Base-by-base conservation (phyloP, 92 coral and sea anemone species). In the Phenganax marumi region DNA sequence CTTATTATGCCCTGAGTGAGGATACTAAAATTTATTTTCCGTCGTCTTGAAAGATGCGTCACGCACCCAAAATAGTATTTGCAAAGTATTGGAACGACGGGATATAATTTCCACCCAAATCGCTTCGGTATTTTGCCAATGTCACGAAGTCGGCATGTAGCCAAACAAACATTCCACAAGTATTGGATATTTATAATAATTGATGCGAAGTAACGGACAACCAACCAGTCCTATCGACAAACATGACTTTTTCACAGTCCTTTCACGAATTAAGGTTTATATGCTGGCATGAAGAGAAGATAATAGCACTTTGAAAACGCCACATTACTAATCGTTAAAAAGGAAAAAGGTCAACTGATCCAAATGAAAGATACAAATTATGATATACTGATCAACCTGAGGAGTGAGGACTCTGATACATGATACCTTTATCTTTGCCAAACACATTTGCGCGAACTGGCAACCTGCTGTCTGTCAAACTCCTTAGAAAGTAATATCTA, bases 1-100 rank as follows among this genome's bases (percentile, higher is more conserved):
- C 5, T 33, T 33, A 33, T 33, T 33, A 33, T 5, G 43, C 43
- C 43, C 43, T 33, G 3, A 33, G 43, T 33, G 43, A 33, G 43
- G 43, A 33, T 33, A 56, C 18, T 14, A 56, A 14, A 14, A 56
- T 6, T 11, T 14, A 56, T 6, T 56, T 14, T 56, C 19, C 60
- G 17, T 54, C 12, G 14, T n/a, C 12, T 6, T 56, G 19, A 14
- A 13, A 56, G 68, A 62, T 19, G 43, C 18, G 26, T 66, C 72
- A 66, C 49, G 72, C 72, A 33, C 72, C 72, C 50, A 66, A 66
- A 66, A 66, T 66, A 66, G 17, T 49, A n/a, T n/a, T 12, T 33
- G 43, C 43, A 33, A 2, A 24, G 26, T 24, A 24, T 49, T 66
- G 50, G 12, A 25, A 33, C 49, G 72, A 49, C 43, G 72, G 72